Percentiles rank a stretch among this genome's conserved stretches.
phyloP scores from a whole-genome alignment of 2,797 vertebrate species.

The Carapus acus region DNA sequence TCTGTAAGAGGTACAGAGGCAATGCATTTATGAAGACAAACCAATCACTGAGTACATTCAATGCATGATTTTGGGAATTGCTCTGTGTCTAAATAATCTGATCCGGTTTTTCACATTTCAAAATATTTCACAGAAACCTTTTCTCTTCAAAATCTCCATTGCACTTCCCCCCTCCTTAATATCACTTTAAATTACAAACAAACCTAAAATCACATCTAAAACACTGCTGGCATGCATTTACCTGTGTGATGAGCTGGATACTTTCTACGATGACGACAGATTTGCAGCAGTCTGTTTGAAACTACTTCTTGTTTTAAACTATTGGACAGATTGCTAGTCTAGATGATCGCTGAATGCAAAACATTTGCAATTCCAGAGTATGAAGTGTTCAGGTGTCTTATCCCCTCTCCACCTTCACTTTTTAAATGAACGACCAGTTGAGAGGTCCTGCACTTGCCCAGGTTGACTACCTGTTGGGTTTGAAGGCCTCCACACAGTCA shows the following conservation, averaged over 20 bases:
- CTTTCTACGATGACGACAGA: too few relatives aligned
- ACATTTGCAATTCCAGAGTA: background rate
- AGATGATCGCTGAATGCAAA: background rate
- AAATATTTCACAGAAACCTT: conserved; percentile 31
- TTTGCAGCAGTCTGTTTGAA: too few relatives aligned
- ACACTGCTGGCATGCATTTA: conserved; percentile 26
- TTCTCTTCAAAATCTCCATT: conserved; percentile 16
- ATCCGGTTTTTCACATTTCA: conserved; percentile 11
- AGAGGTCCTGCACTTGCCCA: too few relatives aligned
- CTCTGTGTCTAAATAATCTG: too few relatives aligned
- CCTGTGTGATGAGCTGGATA: too few relatives aligned
- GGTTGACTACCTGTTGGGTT: too few relatives aligned
- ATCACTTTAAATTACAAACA: conserved; percentile 14
- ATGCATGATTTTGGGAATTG: too few relatives aligned
- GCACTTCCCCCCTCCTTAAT: conserved; percentile 17
- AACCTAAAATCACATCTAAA: conserved; percentile 11
- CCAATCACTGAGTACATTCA: conserved; percentile 22
- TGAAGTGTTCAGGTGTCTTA: background rate
- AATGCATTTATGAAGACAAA: conserved; percentile 32
- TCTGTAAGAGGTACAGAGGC: conserved; percentile 14
- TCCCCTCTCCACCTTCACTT: background rate
- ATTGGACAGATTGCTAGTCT: background rate
- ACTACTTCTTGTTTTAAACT: too few relatives aligned
- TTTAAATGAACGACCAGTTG: too few relatives aligned
- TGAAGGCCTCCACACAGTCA: background rate